Conservation (phyloP, 2,888 invertebrate species). For the Zhuqinia jingwanae region DNA sequence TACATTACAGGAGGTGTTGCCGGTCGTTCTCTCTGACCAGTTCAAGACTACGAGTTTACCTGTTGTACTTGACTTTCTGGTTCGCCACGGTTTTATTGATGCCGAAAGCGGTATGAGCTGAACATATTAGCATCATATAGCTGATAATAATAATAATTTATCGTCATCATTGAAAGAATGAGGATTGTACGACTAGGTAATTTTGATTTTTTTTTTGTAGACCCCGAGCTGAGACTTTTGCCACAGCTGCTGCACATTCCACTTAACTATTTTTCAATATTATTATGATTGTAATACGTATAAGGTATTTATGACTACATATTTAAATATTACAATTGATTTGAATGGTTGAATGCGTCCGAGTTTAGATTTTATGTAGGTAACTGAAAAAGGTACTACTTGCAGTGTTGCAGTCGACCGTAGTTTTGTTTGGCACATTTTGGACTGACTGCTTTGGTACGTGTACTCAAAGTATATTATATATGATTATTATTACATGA, state of each 20-base stretch:
- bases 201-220: conserved; percentile 83
- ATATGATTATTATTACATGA: not conserved
- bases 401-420: conserved; percentile 44
- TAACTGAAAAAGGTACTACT: not conserved
- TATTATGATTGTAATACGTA: not conserved
- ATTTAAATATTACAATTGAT: conserved; percentile 22
- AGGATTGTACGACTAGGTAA: not conserved
- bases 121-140: too few species aligned
- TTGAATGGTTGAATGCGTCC: conserved; percentile 47
- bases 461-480: conserved; percentile 23
- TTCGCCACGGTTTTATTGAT: conserved; percentile 93
- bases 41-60: conserved; percentile 97
- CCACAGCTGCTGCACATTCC: conserved; percentile 94
- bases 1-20: conserved; percentile 82
- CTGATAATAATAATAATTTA: too few species aligned
- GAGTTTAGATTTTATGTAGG: conserved; percentile 17
- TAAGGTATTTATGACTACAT: conserved; percentile 38
- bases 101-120: conserved; percentile 92
- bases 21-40: conserved; percentile 89
- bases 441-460: conserved; percentile 64
- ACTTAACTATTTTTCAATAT: conserved; percentile 81
- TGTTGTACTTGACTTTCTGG: conserved; percentile 94
- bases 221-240: conserved; percentile 90
- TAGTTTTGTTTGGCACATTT: conserved; percentile 48
- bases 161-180: too few species aligned